Base-by-base conservation (phyloP, 2,113 vertebrate species). In the Ciconia boyciana region DNA sequence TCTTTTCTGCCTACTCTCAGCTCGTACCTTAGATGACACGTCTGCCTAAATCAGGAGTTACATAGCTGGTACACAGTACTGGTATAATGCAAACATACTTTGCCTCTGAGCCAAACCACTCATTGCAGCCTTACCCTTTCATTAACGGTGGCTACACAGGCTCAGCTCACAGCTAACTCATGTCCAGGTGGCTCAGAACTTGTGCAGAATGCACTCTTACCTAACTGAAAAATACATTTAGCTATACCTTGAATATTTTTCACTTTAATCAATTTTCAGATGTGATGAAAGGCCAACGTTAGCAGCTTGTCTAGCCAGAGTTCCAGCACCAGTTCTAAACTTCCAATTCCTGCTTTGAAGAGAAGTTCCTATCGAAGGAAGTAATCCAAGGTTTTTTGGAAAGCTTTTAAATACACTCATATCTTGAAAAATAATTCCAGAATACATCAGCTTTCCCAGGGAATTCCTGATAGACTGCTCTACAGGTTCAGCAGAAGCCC, bases 1-100 rank as follows among this genome's bases (percentile, higher is more conserved):
- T 36, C 44, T 54, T 46, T 87, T 66, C 89, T 92, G 89, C 68
- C 68, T 49, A 16, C 68, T 93, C 68, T 86, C 62, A 70, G 62
- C 51, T 76, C 0, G 0, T 36, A 72, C 82, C 88, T 94, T 22
- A 65, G 54, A 48, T 61, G 85, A 85, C 66, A 65, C 0, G 7
- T 10, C 82, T 83, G 66, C 48, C 82, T 43, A 80, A 22, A 69
- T 31, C 78, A 76, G 65, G 62, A 79, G 66, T 9, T 75, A 31
- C 15, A 34, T 7, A 46, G 70, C 48, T 90, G 79, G 57, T 29
- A 51, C 44, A 15, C 0, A 0, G 57, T 10, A 31, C 49, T 61
- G 58, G 34, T 46, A 16, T 17, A 51, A 83, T 1, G 4, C 52
- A 84, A 88, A 82, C 14, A 51, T 0, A 1, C 1, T 41, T 25